Base-by-base conservation (phyloP, 2,888 invertebrate species). In the Gymnosoma rotundatum region DNA sequence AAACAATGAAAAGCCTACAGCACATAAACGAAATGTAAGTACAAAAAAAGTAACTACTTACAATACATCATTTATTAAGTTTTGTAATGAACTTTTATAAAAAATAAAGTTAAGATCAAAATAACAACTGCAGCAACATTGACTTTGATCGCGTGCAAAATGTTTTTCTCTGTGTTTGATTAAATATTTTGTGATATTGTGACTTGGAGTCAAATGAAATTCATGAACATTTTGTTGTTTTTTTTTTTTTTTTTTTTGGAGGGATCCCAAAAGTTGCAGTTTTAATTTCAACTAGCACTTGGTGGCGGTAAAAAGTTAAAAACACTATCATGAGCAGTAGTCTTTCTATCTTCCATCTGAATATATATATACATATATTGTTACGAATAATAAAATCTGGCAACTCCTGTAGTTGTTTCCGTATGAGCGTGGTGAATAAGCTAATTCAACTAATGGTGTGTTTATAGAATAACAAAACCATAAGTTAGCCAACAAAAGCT, bases 81-180 rank as follows among this genome's bases (percentile, higher is more conserved):
- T 78, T 78, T 73, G 73, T 78, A 84, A 81, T 84, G 81, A 84
- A 78, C 84, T 84, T 84, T 84, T 54, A 14, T 69, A 16, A 76
- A 84, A 69, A 76, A 54, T 66, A 56, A 69, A 79, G 67, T 54
- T 76, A 78, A 79, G 64, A 70, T 66, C 50, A 66, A 61, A 58
- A 70, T 38, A 73, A 60, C 72, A 64, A 45, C 70, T 58, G 56
- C 38, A 72, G 25, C 70, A 60, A 45, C 36, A 58, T 20, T 20
- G 50, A 61, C 42, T 18, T 64, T 58, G 60, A 20, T 75, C 66
- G 75, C 79, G 75, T 83, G 79, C 61, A 72, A 63, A 75, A 61
- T 66, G 21, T 54, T 66, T 45, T 64, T 18, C 18, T 52, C 10
- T 52, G n/a, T 36, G 36, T 36, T 60, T 36, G 36, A 60, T 36